A percentile compares a stretch with the other conserved stretches of the same genome.
These are phyloP conservation scores for Benthosema pterotum DNA, from an alignment of 2,797 vertebrate species.

Conservation along the genomic window DNA sequence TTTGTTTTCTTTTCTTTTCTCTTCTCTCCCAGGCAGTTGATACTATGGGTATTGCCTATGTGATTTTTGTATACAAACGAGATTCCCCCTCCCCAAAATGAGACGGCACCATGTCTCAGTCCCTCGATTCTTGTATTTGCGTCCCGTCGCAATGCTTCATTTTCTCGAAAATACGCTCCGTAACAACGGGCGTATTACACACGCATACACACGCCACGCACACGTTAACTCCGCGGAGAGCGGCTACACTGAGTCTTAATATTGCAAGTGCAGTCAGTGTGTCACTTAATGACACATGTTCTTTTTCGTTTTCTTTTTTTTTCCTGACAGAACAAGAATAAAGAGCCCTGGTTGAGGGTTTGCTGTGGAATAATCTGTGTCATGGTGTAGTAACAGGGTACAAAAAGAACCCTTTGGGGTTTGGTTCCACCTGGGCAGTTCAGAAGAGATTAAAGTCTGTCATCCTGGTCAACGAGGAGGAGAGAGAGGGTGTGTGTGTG, in stretches of 20 bases:
- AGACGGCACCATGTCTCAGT: conserved; percentile 46
- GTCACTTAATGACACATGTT: conserved; percentile 57
- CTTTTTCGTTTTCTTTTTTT: conserved; percentile 39
- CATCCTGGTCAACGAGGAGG: conserved; percentile 20
- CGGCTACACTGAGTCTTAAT: conserved; percentile 64
- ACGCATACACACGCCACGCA: conserved; percentile 19
- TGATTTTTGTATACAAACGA: conserved; percentile 53
- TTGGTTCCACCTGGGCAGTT: conserved; percentile 47
- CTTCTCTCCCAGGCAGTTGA: conserved; percentile 48
- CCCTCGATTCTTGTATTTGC: conserved; percentile 48
- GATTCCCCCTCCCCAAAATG: conserved; percentile 52
- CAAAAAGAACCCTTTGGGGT: conserved; percentile 50
- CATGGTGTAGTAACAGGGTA: conserved; percentile 50
- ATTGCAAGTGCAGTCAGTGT: conserved; percentile 76
- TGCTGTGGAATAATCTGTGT: conserved; percentile 58
- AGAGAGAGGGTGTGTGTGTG: no score
- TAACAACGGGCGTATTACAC: conserved; percentile 3
- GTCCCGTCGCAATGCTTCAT: conserved; percentile 57
- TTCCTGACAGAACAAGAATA: conserved; percentile 64
- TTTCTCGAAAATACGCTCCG: conserved; percentile 43
- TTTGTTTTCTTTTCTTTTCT: conserved; percentile 7
- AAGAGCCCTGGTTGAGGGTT: conserved; percentile 65
- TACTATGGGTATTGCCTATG: conserved; percentile 56
- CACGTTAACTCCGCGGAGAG: conserved; percentile 53
- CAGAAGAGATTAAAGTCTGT: conserved; percentile 34